Conservation (phyloP, 2,888 invertebrate genomes). For the Trachelus tabidus region DNA sequence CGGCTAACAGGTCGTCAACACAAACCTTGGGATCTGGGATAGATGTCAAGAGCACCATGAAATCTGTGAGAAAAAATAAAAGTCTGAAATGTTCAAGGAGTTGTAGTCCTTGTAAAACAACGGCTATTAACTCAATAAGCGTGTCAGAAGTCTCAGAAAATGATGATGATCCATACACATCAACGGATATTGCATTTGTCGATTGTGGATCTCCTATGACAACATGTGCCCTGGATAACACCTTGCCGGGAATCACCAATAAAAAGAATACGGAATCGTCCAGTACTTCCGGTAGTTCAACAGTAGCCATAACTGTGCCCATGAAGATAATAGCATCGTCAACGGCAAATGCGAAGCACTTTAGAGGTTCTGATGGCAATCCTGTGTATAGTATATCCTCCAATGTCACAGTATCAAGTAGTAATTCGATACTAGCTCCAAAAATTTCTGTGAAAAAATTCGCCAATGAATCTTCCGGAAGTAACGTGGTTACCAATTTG, state of each 20-base stretch:
- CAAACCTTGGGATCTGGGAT: not conserved
- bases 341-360: not conserved
- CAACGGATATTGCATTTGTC: conserved; percentile 50
- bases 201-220: conserved; percentile 46
- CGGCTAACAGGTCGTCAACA: not conserved
- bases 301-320: not conserved
- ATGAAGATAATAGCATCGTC: not conserved
- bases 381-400: not conserved
- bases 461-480: conserved; percentile 29
- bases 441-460: conserved; percentile 43
- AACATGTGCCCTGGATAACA: not conserved
- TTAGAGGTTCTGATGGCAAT: not conserved
- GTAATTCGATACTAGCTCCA: conserved; percentile 12
- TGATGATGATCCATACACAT: conserved; percentile 38
- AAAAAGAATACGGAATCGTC: not conserved
- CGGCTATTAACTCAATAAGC: not conserved
- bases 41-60: not conserved
- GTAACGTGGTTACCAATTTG: not conserved
- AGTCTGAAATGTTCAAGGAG: not conserved
- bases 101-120: not conserved
- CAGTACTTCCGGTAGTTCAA: not conserved
- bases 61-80: not conserved
- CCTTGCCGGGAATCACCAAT: not conserved
- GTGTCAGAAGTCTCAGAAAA: conserved; percentile 20
- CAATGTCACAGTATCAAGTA: not conserved